Evolutionary conservation across 1,140 invertebrate species (phyloP).

Genomic region (Pseudomyrmex gracilis): DNA sequence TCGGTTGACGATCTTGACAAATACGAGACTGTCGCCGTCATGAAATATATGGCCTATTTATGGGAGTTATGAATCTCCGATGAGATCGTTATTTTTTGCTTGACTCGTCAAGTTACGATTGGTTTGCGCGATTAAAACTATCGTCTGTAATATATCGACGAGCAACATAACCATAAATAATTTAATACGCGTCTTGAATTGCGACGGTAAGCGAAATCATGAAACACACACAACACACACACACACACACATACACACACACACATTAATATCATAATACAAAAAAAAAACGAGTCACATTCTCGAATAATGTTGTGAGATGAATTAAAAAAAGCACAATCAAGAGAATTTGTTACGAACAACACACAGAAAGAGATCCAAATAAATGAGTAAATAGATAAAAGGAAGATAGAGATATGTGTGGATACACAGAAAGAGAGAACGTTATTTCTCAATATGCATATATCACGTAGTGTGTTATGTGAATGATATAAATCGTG

Average conservation of each 20-base stretch:
- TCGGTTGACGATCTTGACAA: background rate
- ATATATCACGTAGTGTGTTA: conserved; percentile 24
- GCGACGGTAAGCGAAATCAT: conserved; percentile 32
- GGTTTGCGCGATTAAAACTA: conserved; percentile 32
- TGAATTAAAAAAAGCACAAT: too few species aligned
- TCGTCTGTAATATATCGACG: background rate
- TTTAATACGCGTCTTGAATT: conserved; percentile 7
- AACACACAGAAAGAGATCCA: too few species aligned
- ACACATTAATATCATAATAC: too few species aligned
- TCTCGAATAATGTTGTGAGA: background rate
- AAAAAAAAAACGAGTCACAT: background rate
- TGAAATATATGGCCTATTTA: background rate
- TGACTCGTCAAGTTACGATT: conserved; percentile 25
- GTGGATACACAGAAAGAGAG: background rate
- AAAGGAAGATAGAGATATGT: background rate
- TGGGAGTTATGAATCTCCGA: conserved; percentile 22
- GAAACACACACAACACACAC: too few species aligned
- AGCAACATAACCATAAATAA: conserved; percentile 39
- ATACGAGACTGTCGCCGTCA: background rate
- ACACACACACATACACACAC: too few species aligned
- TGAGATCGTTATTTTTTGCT: conserved; percentile 28
- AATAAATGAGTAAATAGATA: too few species aligned
- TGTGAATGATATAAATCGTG: conserved; percentile 20
- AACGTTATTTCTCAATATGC: conserved; percentile 24
- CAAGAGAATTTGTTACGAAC: too few species aligned